Evolutionary conservation across 2,888 invertebrate genomes (phyloP), one percentile per base, ranked within the genome.

Genomic region (Hedychridium roseum): DNA sequence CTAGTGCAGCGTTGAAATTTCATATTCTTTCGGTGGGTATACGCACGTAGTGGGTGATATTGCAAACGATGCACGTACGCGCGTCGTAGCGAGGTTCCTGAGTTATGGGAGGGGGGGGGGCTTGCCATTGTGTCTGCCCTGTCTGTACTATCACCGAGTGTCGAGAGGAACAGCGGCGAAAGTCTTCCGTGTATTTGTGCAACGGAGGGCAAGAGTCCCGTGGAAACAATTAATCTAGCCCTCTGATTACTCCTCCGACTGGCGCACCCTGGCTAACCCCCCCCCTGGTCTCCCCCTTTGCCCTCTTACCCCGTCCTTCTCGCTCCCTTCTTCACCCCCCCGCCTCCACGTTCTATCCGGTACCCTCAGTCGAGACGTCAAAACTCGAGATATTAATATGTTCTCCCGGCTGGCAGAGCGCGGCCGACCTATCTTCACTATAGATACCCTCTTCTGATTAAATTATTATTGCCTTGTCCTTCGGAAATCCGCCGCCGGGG

Each of bases 341-440:
- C 11, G 11, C 32, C 9, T 14, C 20, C 36, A 9, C 34, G 16
- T 15, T 17, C 34, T 4, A 3, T 9, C 15, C 12, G 39, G 41
- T 44, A 38, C 44, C 48, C 51, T 43, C 57, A 57, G 43, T 48
- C 48, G 57, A 68, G 66, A 75, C 63, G 77, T 77, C 78, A 76
- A 74, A 78, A 77, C 77, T 78, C 73, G 57, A 72, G 75, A 74
- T 77, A 78, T 76, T 77, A 78, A 77, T 78, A 76, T 76, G 74
- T 77, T 77, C 74, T 67, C 50, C 53, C 53, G 64, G 62, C 62
- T 71, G 71, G 65, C 70, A 67, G 68, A 57, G 57, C 49, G 43
- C 56, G 50, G 43, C 37, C 43, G 32, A 36, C 30, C 43, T 52
- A 35, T 42, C 20, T 26, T 23, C 36, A 42, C 36, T 23, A 51